phyloP scores from a whole-genome alignment of 2,797 vertebrate genomes.

The Fistularia tabacaria region DNA sequence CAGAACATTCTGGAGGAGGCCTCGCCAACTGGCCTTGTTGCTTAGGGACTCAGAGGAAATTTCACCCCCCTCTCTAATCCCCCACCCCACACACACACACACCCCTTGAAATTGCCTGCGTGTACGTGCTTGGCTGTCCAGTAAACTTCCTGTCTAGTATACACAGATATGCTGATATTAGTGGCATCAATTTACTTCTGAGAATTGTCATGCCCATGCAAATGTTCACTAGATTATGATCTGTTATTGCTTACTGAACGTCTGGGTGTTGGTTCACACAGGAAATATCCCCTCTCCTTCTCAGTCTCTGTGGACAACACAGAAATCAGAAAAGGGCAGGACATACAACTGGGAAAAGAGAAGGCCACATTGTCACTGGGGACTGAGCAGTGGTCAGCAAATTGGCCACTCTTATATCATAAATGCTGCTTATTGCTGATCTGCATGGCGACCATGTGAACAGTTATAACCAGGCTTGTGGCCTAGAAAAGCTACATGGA shows the following conservation, averaged over 20 bases:
- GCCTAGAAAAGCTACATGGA: slow-evolving; percentile 23
- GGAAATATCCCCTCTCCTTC: slow-evolving; percentile 66
- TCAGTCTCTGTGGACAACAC: slow-evolving; percentile 59
- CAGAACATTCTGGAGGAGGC: slow-evolving; percentile 63
- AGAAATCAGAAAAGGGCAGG: slow-evolving; percentile 48
- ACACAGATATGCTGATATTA: slow-evolving; percentile 70
- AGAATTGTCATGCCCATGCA: slow-evolving; percentile 60
- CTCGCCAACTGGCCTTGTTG: slow-evolving; percentile 60
- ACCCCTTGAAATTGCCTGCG: slow-evolving; percentile 53
- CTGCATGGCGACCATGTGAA: slow-evolving; percentile 40
- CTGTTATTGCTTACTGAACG: slow-evolving; percentile 55
- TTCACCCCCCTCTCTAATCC: slow-evolving; percentile 27
- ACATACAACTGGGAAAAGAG: slow-evolving; percentile 53
- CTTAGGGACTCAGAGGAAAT: slow-evolving; percentile 66
- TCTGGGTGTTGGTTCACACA: slow-evolving; percentile 77
- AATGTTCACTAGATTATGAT: slow-evolving; percentile 64
- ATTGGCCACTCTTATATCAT: slow-evolving; percentile 14
- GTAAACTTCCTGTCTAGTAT: slow-evolving; percentile 77
- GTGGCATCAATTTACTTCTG: slow-evolving; percentile 70
- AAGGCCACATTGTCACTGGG: slow-evolving; percentile 41
- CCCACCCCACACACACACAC: slow-evolving; percentile 20
- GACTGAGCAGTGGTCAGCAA: slow-evolving; percentile 44
- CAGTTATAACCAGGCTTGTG: slow-evolving; percentile 15
- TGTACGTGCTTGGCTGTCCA: slow-evolving; percentile 67
- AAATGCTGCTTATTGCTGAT: slow-evolving; percentile 19